Percentiles rank a stretch among this genome's conserved stretches.
Conservation (phyloP, 1,140 invertebrate genomes). For the Magallana gigas region DNA sequence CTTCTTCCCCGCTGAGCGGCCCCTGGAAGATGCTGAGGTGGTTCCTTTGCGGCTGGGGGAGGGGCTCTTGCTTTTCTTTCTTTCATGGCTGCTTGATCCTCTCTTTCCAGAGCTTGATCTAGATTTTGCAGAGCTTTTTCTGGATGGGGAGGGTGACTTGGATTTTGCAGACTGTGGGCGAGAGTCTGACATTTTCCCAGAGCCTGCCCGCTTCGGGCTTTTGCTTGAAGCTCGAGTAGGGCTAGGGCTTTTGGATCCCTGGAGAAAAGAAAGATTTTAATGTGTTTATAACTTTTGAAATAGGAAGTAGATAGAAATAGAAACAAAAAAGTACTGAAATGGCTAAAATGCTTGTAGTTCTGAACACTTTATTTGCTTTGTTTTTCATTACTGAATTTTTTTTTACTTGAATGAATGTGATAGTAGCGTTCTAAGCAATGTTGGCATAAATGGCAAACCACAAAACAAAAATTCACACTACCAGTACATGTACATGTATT, state of each 20-base stretch:
- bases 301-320: too few relatives aligned
- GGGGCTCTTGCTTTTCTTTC: conserved; percentile 31
- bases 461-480: too few relatives aligned
- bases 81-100: conserved; percentile 15
- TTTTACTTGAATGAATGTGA: too few relatives aligned
- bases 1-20: conserved; percentile 33
- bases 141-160: conserved; percentile 38
- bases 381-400: too few relatives aligned
- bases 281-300: too few relatives aligned
- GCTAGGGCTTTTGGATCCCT: conserved; percentile 35
- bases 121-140: conserved; percentile 41
- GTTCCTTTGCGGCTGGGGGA: conserved; percentile 31
- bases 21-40: conserved; percentile 31
- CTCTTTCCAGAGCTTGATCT: conserved; percentile 18
- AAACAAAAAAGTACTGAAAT: too few relatives aligned
- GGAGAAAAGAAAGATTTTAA: neutral
- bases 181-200: conserved; percentile 40
- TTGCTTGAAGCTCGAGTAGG: conserved; percentile 15
- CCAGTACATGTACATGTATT: too few relatives aligned
- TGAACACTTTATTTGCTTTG: too few relatives aligned
- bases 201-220: conserved; percentile 37
- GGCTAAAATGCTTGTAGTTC: too few relatives aligned
- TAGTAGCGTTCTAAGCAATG: too few relatives aligned
- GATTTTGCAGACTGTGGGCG: conserved; percentile 22
- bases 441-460: too few relatives aligned